phyloP scores from a whole-genome alignment of 1,140 invertebrate genomes.

The Harlomillsia oculata region DNA sequence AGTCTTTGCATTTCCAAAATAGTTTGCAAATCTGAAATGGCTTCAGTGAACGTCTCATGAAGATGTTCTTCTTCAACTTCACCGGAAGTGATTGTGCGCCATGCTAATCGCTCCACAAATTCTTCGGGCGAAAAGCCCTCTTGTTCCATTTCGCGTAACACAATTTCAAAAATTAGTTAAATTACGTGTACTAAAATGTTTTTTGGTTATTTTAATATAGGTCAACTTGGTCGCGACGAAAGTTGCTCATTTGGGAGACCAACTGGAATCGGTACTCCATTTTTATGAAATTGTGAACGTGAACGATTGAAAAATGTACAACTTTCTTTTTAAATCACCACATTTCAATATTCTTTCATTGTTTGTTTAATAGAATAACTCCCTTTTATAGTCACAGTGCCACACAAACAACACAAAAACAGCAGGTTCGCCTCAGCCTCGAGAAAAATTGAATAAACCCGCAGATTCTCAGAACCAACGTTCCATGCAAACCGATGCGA shows the following conservation, averaged over 20 bases:
- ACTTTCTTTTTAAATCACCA: no score
- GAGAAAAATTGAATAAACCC: no score
- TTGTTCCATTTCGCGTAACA: slow-evolving; percentile 48
- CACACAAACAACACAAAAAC: no score
- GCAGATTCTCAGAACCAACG: no score
- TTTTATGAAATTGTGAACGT: slow-evolving; percentile 24
- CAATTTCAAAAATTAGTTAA: no score
- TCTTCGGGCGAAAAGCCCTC: slow-evolving; percentile 94
- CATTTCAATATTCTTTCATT: no score
- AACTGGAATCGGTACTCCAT: slow-evolving; percentile 79
- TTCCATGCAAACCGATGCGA: no score
- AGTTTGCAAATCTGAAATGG: slow-evolving; percentile 24
- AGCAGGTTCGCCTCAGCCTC: no score
- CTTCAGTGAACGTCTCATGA: slow-evolving; percentile 44
- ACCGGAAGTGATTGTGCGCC: slow-evolving; percentile 72
- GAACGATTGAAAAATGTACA: neutral
- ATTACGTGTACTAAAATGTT: neutral
- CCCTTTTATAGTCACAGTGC: no score
- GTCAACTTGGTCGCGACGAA: slow-evolving; percentile 92
- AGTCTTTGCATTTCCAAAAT: slow-evolving; percentile 31
- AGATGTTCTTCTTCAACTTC: slow-evolving; percentile 66
- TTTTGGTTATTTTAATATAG: slow-evolving; percentile 42
- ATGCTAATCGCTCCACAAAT: slow-evolving; percentile 92
- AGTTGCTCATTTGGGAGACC: slow-evolving; percentile 93
- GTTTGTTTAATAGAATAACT: no score